Percentiles rank a stretch among this genome's conserved stretches.
Evolutionary conservation across 2,113 vertebrate genomes (phyloP).

Genomic region (Gasterosteus aculeatus): DNA sequence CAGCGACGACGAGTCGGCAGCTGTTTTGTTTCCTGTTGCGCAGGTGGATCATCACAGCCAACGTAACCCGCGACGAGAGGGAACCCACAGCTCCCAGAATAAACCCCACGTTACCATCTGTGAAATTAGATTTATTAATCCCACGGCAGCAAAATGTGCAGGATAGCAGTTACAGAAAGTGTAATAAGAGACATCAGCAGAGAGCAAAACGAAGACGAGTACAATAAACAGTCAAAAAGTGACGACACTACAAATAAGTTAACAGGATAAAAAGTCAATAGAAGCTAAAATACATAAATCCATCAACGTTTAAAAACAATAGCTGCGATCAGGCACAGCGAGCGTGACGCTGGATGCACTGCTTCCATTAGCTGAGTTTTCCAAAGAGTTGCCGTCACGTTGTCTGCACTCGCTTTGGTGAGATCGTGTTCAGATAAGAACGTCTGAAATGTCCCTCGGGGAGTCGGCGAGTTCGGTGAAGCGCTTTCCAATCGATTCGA

Average conservation of each 20-base stretch:
- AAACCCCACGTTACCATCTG: constrained; percentile 52
- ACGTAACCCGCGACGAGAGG: constrained; percentile 34
- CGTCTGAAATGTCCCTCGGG: constrained; percentile 20
- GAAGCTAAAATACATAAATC: no score
- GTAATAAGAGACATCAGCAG: no score
- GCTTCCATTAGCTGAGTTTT: constrained; percentile 7
- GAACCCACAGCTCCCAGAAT: constrained; percentile 44
- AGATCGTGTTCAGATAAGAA: constrained; percentile 23
- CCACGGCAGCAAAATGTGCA: no score
- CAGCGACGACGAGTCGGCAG: not conserved
- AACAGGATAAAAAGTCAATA: no score
- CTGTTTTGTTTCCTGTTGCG: constrained; percentile 57
- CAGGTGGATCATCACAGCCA: constrained; percentile 50
- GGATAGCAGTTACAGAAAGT: no score
- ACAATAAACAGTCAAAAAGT: no score
- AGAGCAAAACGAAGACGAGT: no score
- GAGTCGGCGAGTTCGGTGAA: constrained; percentile 20
- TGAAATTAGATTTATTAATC: not conserved
- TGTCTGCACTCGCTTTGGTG: constrained; percentile 13
- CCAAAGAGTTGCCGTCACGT: constrained; percentile 20
- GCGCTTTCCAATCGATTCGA: not conserved
- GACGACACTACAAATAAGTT: no score
- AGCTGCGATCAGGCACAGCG: not conserved
- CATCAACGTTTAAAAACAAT: not conserved
- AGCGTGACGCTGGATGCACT: constrained; percentile 10